Evolutionary conservation across 1,140 invertebrate genomes (phyloP), one percentile per base, ranked within the genome.

Genomic region (Muscidifurax raptorellus): DNA sequence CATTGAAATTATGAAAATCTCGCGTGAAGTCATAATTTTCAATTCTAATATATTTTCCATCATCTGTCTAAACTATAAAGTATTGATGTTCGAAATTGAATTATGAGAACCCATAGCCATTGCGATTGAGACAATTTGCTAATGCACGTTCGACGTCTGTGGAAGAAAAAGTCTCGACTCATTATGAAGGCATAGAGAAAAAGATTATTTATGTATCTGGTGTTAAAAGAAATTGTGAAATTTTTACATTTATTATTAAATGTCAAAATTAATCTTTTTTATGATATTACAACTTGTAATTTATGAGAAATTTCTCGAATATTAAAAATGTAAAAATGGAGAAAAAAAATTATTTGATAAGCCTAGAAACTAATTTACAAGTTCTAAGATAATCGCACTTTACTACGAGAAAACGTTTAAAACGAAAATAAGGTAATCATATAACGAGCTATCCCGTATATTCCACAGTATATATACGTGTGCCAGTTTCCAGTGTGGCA

Each of bases 341-440:
- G 90, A 86, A 88, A 91, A 90, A 89, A 89, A 91, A 91, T 91
- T 91, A 52, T 69, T 22, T 59, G 79, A 81, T 81, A 81, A 81
- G 32, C 28, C 36, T 52, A 25, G 7, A 80, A 69, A 1, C n/a
- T 69, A 69, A 69, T 80, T 71, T 69, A 36, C 27, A 47, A 32
- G 66, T 32, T 71, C 15, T 59, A 2, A 59, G 47, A 74, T 71
- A 80, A 27, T 27, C 40, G 25, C 30, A 30, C 44, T 32, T 80
- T 22, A 80, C 5, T 0, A 3, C 4, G 44, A 2, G 10, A 80
- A 79, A 64, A 36, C 30, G 36, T 40, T 79, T 67, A 40, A 71
- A 36, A 80, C 44, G 47, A 30, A 36, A 32, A 81, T 52, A 47
- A 71, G 22, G 32, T 40, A 67, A 36, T 36, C 22, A 74, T 13